These are phyloP conservation scores for Leucoptera coffeella DNA, from an alignment of 2,888 invertebrate species.

Conservation along the genomic window DNA sequence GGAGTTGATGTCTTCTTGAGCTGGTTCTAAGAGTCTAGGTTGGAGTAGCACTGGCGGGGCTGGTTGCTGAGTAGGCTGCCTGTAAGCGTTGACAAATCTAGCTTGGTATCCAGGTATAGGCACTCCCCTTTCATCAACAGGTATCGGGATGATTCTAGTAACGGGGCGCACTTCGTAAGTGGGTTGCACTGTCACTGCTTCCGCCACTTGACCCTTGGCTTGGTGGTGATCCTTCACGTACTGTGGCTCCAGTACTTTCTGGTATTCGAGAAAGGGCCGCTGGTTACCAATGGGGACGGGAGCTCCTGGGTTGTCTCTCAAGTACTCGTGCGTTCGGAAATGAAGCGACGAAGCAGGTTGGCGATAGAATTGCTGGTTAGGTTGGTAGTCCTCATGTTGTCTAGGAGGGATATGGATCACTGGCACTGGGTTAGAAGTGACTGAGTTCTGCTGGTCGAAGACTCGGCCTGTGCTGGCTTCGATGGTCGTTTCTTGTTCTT, in stretches of 20 bases:
- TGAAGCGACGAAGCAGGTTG: conserved; percentile 24
- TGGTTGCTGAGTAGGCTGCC: conserved; percentile 13
- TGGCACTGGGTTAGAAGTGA: conserved; percentile 48
- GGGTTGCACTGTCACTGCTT: conserved; percentile 21
- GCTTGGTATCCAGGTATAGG: conserved; percentile 34
- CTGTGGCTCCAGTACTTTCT: conserved; percentile 41
- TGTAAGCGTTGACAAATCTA: conserved; percentile 27
- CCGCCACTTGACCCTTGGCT: conserved; percentile 18
- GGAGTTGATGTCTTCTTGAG: conserved; percentile 45
- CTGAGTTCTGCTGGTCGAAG: conserved; percentile 36
- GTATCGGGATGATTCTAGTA: conserved; percentile 33
- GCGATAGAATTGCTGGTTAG: conserved; percentile 29
- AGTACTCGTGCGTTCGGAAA: conserved; percentile 39
- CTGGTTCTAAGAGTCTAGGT: conserved; percentile 35
- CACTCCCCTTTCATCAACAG: conserved; percentile 38
- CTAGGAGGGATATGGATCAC: conserved; percentile 49
- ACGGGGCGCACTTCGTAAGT: conserved; percentile 25
- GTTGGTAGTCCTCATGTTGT: conserved; percentile 27
- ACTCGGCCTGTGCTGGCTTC: conserved; percentile 49
- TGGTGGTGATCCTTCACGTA: conserved; percentile 23
- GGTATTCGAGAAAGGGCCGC: conserved; percentile 42
- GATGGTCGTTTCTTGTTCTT: conserved; percentile 36
- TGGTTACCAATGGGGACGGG: conserved; percentile 45
- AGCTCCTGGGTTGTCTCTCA: conserved; percentile 42
- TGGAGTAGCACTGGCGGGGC: conserved; percentile 13